Evolutionary conservation across 92 coral and sea anemone species (phyloP), one percentile per base, ranked within the genome.

Genomic region (Siderastrea siderea): DNA sequence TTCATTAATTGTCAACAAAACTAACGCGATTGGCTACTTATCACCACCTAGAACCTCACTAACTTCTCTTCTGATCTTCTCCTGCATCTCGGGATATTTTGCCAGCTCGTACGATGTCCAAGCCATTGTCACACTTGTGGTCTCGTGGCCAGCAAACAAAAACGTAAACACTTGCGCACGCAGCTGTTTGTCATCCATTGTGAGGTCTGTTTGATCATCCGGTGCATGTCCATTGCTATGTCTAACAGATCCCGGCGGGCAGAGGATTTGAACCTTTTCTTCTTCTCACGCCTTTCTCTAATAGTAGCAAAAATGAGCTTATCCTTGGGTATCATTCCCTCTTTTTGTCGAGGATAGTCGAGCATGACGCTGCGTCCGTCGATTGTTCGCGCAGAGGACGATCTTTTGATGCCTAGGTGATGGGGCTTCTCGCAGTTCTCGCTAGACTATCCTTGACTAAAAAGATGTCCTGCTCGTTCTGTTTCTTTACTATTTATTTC

Each of bases 21-120:
- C 38, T 26, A 26, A 26, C 38, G 38, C 38, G 38, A 26, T 26
- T 26, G 38, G 38, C 38, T 26, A 68, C 73, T 0, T 68, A 38
- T 58, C 79, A 60, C 76, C 92, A 43, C 72, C 50, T 1, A 91
- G 47, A 3, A 91, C 94, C 9, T 80, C 79, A 71, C 72, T 67
- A 4, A 72, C 58, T 51, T 87, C 91, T 16, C 73, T 55, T 46
- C 91, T 71, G 51, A 79, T 68, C 45, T 91, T 90, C 78, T 78
- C 82, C 58, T 90, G 91, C 9, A 93, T 73, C 53, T 82, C 90
- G 12, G 93, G 87, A 38, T 78, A 60, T 16, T 71, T 82, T 47
- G 94, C 91, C 51, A 93, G 48, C 69, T 87, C 92, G 52, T 87
- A 93, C 86, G 87, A 71, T 38, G 92, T 87, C 96, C 96, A 93